Base-by-base conservation (phyloP, 2,113 vertebrate species). In the Perca schrenkii region DNA sequence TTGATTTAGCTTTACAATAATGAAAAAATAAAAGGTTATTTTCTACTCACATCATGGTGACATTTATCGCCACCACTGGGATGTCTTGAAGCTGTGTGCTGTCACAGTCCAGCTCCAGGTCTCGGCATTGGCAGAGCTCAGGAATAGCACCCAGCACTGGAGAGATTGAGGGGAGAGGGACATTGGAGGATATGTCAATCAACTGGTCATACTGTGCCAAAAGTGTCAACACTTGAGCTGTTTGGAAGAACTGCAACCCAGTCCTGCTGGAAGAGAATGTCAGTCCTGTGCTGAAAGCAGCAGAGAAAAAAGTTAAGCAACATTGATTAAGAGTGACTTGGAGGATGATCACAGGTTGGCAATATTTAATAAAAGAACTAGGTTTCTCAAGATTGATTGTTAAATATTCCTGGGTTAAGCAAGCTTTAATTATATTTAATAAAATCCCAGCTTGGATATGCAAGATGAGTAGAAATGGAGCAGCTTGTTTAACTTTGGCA, bases 11-110 rank as follows among this genome's bases (percentile, higher is more conserved):
- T 49, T 63, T 31, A 66, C 11, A 25, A 63, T 54, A 28, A 2
- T 36, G 4, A 61, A 15, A 34, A 72, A 34, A 60, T 14, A 19
- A 8, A 12, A 21, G 54, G 28, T 53, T 40, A 46, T 83, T 74
- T 81, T 92, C 69, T 91, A 97, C 98, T 98, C 95, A 99, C 97
- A 99, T 96, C 84, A 95, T 87, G 56, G 97, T 98, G 89, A 99
- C 91, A 72, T 99, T 99, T 49, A 96, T 88, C 21, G 98, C 96
- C 82, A 98, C 96, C 0, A 85, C 90, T 0, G 98, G 98, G 69
- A 99, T 80, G 15, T 94, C 88, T 81, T 60, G 93, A 76, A 99
- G 93, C 75, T 94, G 91, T 69, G 95, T 92, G 66, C 88, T 92
- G n/a, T 97, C 95, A 63, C 98, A 99, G 93, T 96, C 94, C 53